Percentiles rank a stretch among this genome's conserved stretches.
Evolutionary conservation across 2,888 invertebrate genomes (phyloP).

Genomic region (Arge pagana): DNA sequence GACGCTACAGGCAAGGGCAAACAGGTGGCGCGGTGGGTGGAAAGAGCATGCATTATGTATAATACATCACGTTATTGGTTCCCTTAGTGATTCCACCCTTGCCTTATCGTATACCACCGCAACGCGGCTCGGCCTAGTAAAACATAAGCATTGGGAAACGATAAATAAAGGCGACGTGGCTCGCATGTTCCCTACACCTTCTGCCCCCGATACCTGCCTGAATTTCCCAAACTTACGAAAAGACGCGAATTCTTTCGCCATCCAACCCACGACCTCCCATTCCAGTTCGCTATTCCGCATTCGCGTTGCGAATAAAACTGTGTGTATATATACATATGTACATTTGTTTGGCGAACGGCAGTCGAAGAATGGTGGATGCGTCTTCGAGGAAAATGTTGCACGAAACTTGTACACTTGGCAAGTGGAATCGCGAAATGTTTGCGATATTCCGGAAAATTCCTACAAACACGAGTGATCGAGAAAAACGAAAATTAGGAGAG

Average conservation of each 20-base stretch:
- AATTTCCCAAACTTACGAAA: constrained; percentile 13
- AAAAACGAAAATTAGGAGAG: too few relatives aligned
- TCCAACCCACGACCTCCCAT: constrained; percentile 3
- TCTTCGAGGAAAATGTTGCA: too few relatives aligned
- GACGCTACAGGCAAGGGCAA: constrained; percentile 23
- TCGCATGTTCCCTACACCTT: constrained; percentile 44
- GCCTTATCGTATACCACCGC: constrained; percentile 51
- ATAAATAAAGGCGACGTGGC: constrained; percentile 58
- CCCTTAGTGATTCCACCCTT: constrained; percentile 57
- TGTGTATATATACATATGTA: too few relatives aligned
- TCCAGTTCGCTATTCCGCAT: neutral
- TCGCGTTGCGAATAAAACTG: neutral
- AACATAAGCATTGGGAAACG: constrained; percentile 59
- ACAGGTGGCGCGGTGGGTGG: constrained; percentile 40
- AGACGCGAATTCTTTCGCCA: constrained; percentile 21
- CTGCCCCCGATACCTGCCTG: constrained; percentile 17
- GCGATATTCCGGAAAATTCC: too few relatives aligned
- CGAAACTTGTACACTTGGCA: too few relatives aligned
- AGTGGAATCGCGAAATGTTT: too few relatives aligned
- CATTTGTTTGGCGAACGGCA: too few relatives aligned
- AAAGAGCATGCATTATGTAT: constrained; percentile 57
- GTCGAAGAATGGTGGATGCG: too few relatives aligned
- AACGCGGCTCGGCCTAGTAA: constrained; percentile 48
- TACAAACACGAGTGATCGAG: too few relatives aligned
- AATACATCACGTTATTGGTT: constrained; percentile 60